phyloP scores from a whole-genome alignment of 1,140 invertebrate species.

The Liolophura sinensis region DNA sequence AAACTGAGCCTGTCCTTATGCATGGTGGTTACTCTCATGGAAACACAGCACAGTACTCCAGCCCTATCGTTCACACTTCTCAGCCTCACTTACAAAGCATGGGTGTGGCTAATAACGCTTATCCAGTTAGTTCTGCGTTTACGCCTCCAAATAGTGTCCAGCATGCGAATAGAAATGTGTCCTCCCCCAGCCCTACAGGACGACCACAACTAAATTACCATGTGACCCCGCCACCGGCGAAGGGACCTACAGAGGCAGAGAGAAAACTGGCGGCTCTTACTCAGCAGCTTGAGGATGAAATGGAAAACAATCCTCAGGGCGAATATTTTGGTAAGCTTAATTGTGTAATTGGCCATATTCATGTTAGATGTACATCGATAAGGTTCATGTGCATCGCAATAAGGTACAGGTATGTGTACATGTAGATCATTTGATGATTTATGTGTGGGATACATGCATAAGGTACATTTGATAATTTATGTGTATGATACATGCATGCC shows the following conservation, averaged over 20 bases:
- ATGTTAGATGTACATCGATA: too few species aligned
- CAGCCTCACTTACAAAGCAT: conserved; percentile 46
- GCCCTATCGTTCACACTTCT: not conserved
- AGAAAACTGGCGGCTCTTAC: conserved; percentile 59
- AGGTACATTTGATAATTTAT: too few species aligned
- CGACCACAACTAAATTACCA: conserved; percentile 84
- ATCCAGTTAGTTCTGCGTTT: conserved; percentile 49
- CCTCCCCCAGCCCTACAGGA: conserved; percentile 24
- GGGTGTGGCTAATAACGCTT: conserved; percentile 42
- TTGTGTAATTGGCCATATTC: not conserved
- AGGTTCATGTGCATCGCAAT: too few species aligned
- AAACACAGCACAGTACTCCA: too few species aligned
- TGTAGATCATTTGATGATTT: too few species aligned
- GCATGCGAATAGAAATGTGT: not conserved
- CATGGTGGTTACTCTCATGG: conserved; percentile 17
- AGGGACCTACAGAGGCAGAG: conserved; percentile 58
- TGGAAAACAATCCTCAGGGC: conserved; percentile 91
- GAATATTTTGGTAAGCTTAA: conserved; percentile 88
- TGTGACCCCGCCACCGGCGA: conserved; percentile 70
- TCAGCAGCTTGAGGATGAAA: conserved; percentile 62
- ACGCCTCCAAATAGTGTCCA: not conserved
- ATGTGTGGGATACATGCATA: too few species aligned
- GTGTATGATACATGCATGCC: too few species aligned
- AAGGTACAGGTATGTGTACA: too few species aligned
- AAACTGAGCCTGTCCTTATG: conserved; percentile 46